Evolutionary conservation across 2,113 vertebrate species (phyloP).

Genomic region (Malaclemys terrapin): DNA sequence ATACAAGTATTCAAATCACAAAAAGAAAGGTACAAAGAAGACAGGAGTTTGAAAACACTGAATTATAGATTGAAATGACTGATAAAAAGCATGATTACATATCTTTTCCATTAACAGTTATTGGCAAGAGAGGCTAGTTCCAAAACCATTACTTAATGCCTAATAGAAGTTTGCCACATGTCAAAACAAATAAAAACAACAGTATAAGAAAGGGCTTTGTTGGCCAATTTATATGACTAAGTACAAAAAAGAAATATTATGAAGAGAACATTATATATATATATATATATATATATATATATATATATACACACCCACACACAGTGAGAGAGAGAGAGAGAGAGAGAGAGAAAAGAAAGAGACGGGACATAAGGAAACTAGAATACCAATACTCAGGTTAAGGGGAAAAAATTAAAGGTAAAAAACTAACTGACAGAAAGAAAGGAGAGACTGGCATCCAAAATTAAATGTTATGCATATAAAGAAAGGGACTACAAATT

Average conservation of each 20-base stretch:
- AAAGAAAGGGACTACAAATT: not conserved
- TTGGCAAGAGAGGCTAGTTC: not conserved
- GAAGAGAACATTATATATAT: not conserved
- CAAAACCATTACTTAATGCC: not conserved
- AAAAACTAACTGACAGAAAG: not conserved
- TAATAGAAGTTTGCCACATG: not conserved
- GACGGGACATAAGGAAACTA: not conserved
- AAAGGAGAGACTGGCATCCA: not conserved
- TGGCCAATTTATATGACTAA: not conserved
- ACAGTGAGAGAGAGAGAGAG: not conserved
- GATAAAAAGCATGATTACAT: not conserved
- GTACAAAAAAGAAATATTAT: not conserved
- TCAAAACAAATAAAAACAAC: not conserved
- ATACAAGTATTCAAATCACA: not conserved
- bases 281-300: no score
- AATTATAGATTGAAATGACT: not conserved
- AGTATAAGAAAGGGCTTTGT: not conserved
- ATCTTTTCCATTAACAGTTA: not conserved
- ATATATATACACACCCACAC: no score
- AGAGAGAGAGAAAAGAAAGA: not conserved
- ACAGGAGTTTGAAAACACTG: not conserved
- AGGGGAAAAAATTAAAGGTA: not conserved
- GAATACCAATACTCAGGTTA: not conserved
- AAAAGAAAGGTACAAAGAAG: not conserved
- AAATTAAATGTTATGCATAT: not conserved